Evolutionary conservation across 2,797 vertebrate species (phyloP).

Genomic region (Sylvilagus floridanus): DNA sequence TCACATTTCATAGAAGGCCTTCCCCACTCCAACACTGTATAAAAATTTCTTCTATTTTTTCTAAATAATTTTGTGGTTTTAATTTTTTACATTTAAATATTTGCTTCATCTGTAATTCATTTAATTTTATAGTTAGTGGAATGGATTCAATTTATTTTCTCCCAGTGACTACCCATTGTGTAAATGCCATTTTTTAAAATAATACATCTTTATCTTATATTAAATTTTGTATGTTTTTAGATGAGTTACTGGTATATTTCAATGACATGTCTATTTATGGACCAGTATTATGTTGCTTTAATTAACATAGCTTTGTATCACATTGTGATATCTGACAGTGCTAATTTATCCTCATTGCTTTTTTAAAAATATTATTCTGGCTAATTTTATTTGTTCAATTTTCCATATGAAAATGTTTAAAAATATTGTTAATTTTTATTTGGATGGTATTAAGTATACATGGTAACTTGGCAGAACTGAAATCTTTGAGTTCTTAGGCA

Average conservation of each 20-base stretch:
- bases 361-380: conserved; percentile 46
- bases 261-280: conserved; percentile 59
- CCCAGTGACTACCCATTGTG: conserved; percentile 52
- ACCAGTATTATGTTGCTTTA: conserved; percentile 63
- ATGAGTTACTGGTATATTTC: conserved; percentile 44
- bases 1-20: conserved; percentile 43
- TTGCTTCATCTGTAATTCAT: conserved; percentile 73
- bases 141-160: conserved; percentile 30
- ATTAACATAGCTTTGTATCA: conserved; percentile 67
- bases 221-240: conserved; percentile 59
- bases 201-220: conserved; percentile 59
- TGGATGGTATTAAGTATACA: conserved; percentile 53
- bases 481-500: conserved; percentile 46
- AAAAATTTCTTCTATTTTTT: conserved; percentile 61
- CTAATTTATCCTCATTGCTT: conserved; percentile 59
- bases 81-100: conserved; percentile 64
- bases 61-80: conserved; percentile 67
- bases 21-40: background rate
- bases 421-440: conserved; percentile 55
- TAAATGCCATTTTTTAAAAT: conserved; percentile 54
- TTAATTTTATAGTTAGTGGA: conserved; percentile 60
- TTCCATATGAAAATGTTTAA: conserved; percentile 61
- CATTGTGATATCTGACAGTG: conserved; percentile 67
- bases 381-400: conserved; percentile 67
- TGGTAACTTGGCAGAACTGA: conserved; percentile 48